phyloP scores from a whole-genome alignment of 2,113 vertebrate species.

The Aegotheles bennettii region DNA sequence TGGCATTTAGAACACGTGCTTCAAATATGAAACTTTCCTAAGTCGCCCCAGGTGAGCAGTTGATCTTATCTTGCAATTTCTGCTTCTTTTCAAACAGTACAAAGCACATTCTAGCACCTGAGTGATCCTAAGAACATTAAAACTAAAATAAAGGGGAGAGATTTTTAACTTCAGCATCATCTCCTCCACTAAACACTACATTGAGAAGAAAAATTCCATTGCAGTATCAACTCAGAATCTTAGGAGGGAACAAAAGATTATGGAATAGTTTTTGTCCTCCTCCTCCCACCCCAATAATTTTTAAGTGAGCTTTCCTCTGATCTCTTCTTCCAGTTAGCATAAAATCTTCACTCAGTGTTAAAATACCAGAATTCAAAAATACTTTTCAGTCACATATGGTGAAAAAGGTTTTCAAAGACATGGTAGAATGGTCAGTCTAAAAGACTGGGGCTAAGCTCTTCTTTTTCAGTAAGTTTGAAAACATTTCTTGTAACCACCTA shows the following conservation, averaged over 20 bases:
- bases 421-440: not conserved
- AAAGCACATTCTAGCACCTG: conserved; percentile 23
- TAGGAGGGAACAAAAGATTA: not conserved
- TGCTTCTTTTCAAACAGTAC: conserved; percentile 44
- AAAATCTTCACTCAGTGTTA: not conserved
- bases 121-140: not conserved
- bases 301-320: not conserved
- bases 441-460: not conserved
- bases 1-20: conserved; percentile 67
- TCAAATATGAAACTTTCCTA: conserved; percentile 63
- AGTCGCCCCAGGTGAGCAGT: conserved; percentile 70
- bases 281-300: not conserved
- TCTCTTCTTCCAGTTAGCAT: not conserved
- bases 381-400: fast-evolving
- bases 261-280: not conserved
- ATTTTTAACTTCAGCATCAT: not conserved
- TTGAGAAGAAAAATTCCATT: not conserved
- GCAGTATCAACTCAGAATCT: not conserved
- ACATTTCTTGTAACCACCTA: not conserved
- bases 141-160: not conserved
- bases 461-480: not conserved
- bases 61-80: conserved; percentile 58
- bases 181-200: not conserved
- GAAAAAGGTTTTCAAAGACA: not conserved
- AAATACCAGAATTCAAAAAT: not conserved